phyloP scores from a whole-genome alignment of 1,140 invertebrate genomes.

The Archegozetes longisetosus region DNA sequence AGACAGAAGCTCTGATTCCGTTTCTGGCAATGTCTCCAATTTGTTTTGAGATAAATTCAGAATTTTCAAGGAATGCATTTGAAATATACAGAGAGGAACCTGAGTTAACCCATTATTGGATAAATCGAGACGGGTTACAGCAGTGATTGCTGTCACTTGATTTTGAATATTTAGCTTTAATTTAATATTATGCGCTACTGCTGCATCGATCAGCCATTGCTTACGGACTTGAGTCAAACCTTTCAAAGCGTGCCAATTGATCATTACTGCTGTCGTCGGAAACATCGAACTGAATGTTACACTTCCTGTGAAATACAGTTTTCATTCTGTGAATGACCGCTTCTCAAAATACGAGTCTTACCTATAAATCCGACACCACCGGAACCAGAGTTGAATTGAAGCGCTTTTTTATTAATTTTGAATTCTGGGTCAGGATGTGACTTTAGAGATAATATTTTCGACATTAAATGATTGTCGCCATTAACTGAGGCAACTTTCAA shows the following conservation, averaged over 20 bases:
- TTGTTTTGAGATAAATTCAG: conserved; percentile 76
- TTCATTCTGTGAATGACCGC: too few species aligned
- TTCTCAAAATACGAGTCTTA: too few species aligned
- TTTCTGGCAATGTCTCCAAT: conserved; percentile 47
- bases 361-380: conserved; percentile 1
- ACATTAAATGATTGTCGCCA: conserved; percentile 50
- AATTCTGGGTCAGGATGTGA: conserved; percentile 57
- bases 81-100: conserved; percentile 64
- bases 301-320: conserved; percentile 10
- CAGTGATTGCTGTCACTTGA: conserved; percentile 51
- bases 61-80: conserved; percentile 55
- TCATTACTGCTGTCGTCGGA: conserved; percentile 69
- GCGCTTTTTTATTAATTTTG: conserved; percentile 63
- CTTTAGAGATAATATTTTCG: conserved; percentile 57
- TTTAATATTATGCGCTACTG: conserved; percentile 63
- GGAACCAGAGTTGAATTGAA: conserved; percentile 33
- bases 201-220: conserved; percentile 67
- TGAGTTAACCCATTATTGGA: conserved; percentile 70
- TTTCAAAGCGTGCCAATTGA: conserved; percentile 72
- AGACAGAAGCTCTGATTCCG: not conserved
- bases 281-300: conserved; percentile 43
- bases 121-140: conserved; percentile 83
- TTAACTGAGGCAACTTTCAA: conserved; percentile 8
- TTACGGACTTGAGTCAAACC: conserved; percentile 41
- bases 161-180: conserved; percentile 36